These are phyloP conservation scores for Helicoverpa assulta DNA, from an alignment of 2,888 invertebrate species.

Conservation along the genomic window DNA sequence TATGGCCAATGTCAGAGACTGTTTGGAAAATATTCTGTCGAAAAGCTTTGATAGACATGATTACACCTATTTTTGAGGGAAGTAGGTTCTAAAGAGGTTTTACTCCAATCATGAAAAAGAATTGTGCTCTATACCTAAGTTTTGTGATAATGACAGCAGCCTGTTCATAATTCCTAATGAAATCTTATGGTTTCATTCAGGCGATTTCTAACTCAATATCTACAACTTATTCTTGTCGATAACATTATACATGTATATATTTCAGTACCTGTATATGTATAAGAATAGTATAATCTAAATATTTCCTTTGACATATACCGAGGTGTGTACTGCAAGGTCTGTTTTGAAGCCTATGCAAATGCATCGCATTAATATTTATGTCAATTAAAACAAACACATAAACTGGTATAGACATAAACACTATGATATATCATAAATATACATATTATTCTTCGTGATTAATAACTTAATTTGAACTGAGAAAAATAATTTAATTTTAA, in stretches of 20 bases:
- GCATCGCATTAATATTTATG: slow-evolving; percentile 34
- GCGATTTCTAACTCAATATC: too few relatives aligned
- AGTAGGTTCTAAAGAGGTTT: too few relatives aligned
- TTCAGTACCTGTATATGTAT: not conserved
- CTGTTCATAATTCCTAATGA: too few relatives aligned
- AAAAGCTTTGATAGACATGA: too few relatives aligned
- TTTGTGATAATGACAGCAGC: too few relatives aligned
- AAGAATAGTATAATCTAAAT: not conserved
- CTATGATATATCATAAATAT: slow-evolving; percentile 23
- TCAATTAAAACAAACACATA: slow-evolving; percentile 30
- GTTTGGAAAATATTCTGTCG: too few relatives aligned
- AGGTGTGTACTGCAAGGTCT: slow-evolving; percentile 6
- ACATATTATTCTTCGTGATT: slow-evolving; percentile 35
- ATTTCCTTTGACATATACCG: slow-evolving; percentile 4
- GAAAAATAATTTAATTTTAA: slow-evolving; percentile 11
- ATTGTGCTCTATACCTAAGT: too few relatives aligned
- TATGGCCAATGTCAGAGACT: too few relatives aligned
- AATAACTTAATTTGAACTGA: slow-evolving; percentile 27
- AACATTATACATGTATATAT: not conserved
- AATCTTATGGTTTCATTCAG: too few relatives aligned
- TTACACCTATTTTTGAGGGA: too few relatives aligned
- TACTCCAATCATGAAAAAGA: too few relatives aligned
- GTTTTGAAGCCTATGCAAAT: slow-evolving; percentile 30
- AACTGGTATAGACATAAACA: slow-evolving; percentile 31
- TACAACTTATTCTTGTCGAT: too few relatives aligned